Conservation (phyloP, 1,140 invertebrate genomes). For the Melanaphis sacchari region DNA sequence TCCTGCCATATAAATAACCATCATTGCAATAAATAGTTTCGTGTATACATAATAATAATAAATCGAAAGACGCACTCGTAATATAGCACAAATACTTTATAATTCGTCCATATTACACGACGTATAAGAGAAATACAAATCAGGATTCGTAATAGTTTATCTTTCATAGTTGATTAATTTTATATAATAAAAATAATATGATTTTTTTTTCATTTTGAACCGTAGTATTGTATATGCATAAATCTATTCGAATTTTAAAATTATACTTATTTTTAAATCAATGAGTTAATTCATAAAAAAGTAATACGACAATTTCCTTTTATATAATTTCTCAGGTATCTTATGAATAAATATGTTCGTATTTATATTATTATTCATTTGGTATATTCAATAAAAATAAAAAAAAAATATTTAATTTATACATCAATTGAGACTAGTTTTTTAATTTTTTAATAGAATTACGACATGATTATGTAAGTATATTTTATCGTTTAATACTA, state of each 20-base stretch:
- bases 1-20: conserved; percentile 6
- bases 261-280: not conserved
- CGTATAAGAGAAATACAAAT: not conserved
- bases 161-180: not conserved
- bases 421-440: not conserved
- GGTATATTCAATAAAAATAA: not conserved
- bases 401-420: not conserved
- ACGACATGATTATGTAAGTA: not conserved
- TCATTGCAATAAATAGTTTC: not conserved
- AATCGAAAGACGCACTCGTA: not conserved
- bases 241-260: not conserved
- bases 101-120: not conserved
- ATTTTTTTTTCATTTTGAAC: not conserved
- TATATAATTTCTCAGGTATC: not conserved
- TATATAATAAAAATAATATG: not conserved
- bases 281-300: not conserved
- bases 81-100: not conserved
- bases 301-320: not conserved
- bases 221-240: not conserved
- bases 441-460: not conserved
- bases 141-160: not conserved
- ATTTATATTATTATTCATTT: not conserved
- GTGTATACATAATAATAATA: not conserved
- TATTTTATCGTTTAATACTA: not conserved
- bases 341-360: not conserved